Percentiles rank a stretch among this genome's conserved stretches.
These are phyloP conservation scores for Fratercula arctica DNA, from an alignment of 2,797 vertebrate genomes.

Conservation along the genomic window DNA sequence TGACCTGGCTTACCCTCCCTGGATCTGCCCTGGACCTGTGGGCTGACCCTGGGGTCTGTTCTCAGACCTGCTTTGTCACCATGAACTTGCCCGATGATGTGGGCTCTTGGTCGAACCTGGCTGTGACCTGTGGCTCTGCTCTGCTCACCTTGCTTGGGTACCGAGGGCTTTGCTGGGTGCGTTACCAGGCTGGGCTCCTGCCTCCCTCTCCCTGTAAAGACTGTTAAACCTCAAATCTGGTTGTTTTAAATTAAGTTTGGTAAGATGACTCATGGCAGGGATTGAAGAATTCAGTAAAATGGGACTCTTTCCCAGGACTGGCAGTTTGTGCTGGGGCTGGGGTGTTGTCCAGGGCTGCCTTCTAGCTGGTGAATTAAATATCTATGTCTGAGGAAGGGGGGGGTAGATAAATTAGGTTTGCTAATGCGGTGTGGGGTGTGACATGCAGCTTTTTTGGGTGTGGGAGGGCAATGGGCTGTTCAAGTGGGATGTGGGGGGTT, in stretches of 20 bases:
- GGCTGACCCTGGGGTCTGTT: not conserved
- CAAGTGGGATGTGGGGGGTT: not conserved
- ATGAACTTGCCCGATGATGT: rapidly evolving
- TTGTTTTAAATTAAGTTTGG: not conserved
- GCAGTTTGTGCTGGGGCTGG: not conserved
- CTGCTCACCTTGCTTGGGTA: not conserved
- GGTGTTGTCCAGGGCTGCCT: not conserved
- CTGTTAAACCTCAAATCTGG: not conserved
- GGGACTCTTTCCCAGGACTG: not conserved
- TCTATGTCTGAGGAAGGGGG: rapidly evolving
- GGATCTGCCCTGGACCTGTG: not conserved
- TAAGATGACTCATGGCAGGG: rapidly evolving
- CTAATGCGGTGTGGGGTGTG: not conserved
- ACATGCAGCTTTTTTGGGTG: no score
- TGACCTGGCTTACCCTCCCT: not conserved
- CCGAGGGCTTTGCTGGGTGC: not conserved
- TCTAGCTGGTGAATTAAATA: not conserved
- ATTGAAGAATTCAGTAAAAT: not conserved
- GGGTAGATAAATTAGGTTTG: not conserved
- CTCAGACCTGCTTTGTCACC: not conserved
- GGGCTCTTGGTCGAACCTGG: not conserved
- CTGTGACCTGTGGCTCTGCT: not conserved
- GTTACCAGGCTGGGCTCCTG: not conserved
- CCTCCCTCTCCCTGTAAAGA: not conserved
- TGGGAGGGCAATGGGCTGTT: not conserved